Evolutionary conservation across 2,888 invertebrate genomes (phyloP), one percentile per base, ranked within the genome.

Genomic region (Drosophila borealis): DNA sequence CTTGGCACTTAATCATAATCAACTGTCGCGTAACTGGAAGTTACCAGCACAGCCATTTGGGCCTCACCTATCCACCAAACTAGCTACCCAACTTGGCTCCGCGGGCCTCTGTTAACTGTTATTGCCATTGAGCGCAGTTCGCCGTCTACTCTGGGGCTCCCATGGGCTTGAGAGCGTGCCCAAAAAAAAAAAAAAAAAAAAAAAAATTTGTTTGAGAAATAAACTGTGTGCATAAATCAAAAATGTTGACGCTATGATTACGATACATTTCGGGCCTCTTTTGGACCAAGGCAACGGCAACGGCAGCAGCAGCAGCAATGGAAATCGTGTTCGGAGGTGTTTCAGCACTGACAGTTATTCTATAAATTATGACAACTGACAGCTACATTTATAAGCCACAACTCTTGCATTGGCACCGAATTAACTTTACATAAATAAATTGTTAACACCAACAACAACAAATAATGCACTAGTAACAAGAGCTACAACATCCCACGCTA

Each of bases 301-400:
- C 14, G 14, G 33, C 62, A 29, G 55, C 56, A 67, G 60, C 48
- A 57, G 62, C 65, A 44, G 13, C 44, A 66, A 61, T 60, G 68
- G 59, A 84, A 90, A 84, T 83, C 85, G 82, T 89, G 88, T 85
- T 80, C 57, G 67, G 74, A 89, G 89, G 90, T 89, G 89, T 90
- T 88, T 72, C 78, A 63, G 74, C 78, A 77, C 71, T 89, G 90
- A 85, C 88, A 90, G 80, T 77, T 81, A 78, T 89, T 89, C 89
- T 81, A 89, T 88, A 89, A 90, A 90, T 88, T 89, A 88, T 85
- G 90, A 90, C 87, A 89, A 78, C 88, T 78, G 88, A 74, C 83
- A 84, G 83, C 77, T 76, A 80, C 83, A 87, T 87, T 89, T 89
- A 90, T 87, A 87, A 86, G 88, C 80, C 85, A 70, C 82, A 88